Base-by-base conservation (phyloP, 1,140 invertebrate species). In the Lordiphosa clarofinis region DNA sequence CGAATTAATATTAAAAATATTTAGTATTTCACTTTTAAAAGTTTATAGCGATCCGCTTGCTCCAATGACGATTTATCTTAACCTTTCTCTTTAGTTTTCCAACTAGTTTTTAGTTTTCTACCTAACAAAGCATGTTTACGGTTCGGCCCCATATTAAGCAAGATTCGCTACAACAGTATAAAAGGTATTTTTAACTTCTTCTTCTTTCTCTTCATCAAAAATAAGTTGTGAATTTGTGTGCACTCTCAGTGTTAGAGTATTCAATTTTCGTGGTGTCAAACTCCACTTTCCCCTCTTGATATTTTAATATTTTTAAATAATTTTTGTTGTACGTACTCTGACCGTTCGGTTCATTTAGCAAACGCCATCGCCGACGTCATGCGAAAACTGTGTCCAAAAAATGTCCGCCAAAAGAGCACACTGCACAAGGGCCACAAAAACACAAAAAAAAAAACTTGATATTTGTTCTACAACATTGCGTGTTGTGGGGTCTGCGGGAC, bases 281-380 rank as follows among this genome's bases (percentile, higher is more conserved):
- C 4, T 31, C 13, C 31, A 46, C 43, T 46, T 46, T 31, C 12
- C 21, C 24, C 12, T 36, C 47, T 37, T 37, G 4, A 31, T 43
- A 44, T 55, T 69, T 63, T 47, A 6, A 5, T 54, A 58, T 46
- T 57, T 71, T 67, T 57, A 38, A 28, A 28, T 28, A 28, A 28
- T 69, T 67, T 70, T 64, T 76, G 43, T 79, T 53, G 60, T 55
- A 66, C 60, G 57, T 31, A 47, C 47, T 71, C 67, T 54, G 62
- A 55, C 49, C 62, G 55, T 55, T 73, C 59, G 74, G 72, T 81
- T 81, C 76, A 81, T 82, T 81, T 81, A 75, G 76, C 67, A 74
- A 78, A 15, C 52, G 62, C 46, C 43, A 12, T 28, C 24, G 62
- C 35, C 65, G 60, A 59, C 58, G 67, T 67, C 67, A 75, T 81